Evolutionary conservation across 1,140 invertebrate species (phyloP).

Genomic region (Macrotrachela quadricornifera): DNA sequence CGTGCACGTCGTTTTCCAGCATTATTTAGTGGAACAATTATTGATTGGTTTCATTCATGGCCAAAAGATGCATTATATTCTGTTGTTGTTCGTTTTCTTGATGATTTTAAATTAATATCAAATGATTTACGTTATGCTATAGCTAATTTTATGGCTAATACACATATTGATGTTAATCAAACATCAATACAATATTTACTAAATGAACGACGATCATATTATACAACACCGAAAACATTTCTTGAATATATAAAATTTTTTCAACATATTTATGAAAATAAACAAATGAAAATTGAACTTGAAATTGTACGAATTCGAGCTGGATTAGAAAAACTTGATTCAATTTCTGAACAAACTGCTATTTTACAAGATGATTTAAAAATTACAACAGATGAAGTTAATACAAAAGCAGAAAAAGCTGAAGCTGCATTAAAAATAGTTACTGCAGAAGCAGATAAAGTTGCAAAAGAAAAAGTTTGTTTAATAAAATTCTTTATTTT

Average conservation of each 20-base stretch:
- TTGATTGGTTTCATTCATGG: conserved; percentile 41
- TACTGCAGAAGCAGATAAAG: background rate
- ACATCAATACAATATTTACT: background rate
- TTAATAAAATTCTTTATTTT: too few species aligned
- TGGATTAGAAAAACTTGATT: background rate
- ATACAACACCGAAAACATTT: background rate
- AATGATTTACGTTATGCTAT: background rate
- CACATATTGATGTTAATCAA: background rate
- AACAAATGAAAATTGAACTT: background rate
- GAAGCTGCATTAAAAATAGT: background rate
- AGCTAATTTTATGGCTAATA: background rate
- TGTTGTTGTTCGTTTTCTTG: background rate
- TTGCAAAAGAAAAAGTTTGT: background rate
- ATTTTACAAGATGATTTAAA: background rate
- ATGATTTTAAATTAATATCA: background rate
- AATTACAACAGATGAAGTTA: background rate
- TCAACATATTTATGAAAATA: background rate
- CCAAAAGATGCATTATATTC: background rate
- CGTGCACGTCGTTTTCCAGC: conserved; percentile 20
- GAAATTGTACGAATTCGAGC: background rate
- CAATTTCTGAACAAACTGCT: background rate
- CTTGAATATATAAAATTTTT: background rate
- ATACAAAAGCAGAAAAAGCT: background rate
- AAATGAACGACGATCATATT: background rate
- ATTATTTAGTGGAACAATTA: conserved; percentile 30